phyloP scores from a whole-genome alignment of 2,888 invertebrate genomes.

The Caenorhabditis becei region DNA sequence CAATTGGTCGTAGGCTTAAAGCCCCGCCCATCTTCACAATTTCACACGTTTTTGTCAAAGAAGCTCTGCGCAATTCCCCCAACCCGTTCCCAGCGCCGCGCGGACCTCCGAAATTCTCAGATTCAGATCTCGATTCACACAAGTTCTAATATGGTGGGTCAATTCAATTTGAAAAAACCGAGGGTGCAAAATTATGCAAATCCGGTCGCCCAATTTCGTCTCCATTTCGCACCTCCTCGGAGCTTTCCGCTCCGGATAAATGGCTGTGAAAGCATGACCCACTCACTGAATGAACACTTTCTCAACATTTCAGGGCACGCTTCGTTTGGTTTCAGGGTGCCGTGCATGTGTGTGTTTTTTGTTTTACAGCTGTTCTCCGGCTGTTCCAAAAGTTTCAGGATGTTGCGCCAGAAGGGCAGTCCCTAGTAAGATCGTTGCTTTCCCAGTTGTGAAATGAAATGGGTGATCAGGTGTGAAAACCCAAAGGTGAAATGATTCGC shows the following conservation, averaged over 20 bases:
- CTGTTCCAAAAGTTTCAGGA: neutral
- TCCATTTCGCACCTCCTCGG: conserved; percentile 47
- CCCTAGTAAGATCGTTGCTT: too few species aligned
- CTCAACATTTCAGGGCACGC: conserved; percentile 45
- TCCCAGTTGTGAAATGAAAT: too few species aligned
- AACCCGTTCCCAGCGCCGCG: too few species aligned
- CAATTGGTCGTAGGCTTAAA: conserved; percentile 62
- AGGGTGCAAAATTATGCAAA: conserved; percentile 54
- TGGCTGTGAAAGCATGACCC: conserved; percentile 60
- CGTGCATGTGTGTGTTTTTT: neutral
- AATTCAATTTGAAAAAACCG: conserved; percentile 54
- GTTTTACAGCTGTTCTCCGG: neutral
- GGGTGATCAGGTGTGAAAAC: conserved; percentile 49
- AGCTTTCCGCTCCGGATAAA: conserved; percentile 33
- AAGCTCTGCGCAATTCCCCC: conserved; percentile 20
- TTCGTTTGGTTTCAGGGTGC: conserved; percentile 18
- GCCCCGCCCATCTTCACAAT: conserved; percentile 59
- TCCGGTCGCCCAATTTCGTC: conserved; percentile 54
- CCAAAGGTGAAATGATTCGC: conserved; percentile 36
- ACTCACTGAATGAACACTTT: conserved; percentile 48
- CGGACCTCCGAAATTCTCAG: conserved; percentile 4
- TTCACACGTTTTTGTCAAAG: conserved; percentile 47
- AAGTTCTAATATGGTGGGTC: conserved; percentile 52
- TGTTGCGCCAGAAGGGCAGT: too few species aligned
- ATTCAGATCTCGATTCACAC: neutral